phyloP scores from a whole-genome alignment of 2,113 vertebrate genomes.

The Galeopterus variegatus region DNA sequence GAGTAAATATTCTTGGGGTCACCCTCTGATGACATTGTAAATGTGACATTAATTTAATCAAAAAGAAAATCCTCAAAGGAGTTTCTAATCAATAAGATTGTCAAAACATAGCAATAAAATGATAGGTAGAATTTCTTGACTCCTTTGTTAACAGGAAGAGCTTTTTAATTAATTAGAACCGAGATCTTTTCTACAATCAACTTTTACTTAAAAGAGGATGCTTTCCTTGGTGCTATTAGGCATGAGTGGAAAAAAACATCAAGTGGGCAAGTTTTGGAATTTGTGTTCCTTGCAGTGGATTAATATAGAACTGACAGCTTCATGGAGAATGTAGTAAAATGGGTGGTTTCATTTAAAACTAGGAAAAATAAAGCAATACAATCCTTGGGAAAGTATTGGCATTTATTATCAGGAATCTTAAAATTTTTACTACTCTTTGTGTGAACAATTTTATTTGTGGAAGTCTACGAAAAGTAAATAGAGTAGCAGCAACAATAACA shows the following conservation, averaged over 20 bases:
- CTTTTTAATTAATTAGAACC: not conserved
- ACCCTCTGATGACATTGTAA: not conserved
- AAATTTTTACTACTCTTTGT: not conserved
- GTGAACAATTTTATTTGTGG: not conserved
- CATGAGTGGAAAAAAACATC: not conserved
- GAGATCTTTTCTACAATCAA: not conserved
- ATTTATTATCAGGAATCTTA: not conserved
- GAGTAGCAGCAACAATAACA: not conserved
- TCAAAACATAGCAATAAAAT: not conserved
- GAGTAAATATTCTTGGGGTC: not conserved
- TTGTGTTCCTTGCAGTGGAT: not conserved
- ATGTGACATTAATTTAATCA: not conserved
- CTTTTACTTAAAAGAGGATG: not conserved
- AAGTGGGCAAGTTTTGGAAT: not conserved
- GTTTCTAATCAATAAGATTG: not conserved
- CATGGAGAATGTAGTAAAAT: not conserved
- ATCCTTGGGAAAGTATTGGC: not conserved
- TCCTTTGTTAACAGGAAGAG: not conserved
- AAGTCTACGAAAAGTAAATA: not conserved
- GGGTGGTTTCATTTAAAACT: not conserved
- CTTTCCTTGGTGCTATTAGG: not conserved
- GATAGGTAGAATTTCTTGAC: not conserved
- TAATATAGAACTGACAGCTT: not conserved
- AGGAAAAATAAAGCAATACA: not conserved
- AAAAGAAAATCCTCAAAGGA: not conserved